Evolutionary conservation across 53 echinoderm and acorn worm species (phyloP).

Genomic region (Echinarachnius parma): DNA sequence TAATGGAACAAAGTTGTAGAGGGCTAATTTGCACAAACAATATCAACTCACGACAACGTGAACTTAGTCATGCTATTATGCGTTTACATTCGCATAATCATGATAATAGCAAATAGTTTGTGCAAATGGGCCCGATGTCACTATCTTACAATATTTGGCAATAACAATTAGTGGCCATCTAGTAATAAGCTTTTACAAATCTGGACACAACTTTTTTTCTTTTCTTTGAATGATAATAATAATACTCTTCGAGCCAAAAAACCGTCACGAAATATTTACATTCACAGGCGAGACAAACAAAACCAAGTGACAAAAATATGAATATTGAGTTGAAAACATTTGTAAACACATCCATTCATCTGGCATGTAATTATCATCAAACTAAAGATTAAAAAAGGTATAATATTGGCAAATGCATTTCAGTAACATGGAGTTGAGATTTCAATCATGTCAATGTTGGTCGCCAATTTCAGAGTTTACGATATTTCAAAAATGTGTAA

Average conservation of each 20-base stretch:
- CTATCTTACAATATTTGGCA: slow-evolving; percentile 48
- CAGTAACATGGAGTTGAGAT: too few species aligned
- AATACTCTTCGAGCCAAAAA: neutral
- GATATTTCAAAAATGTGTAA: too few species aligned
- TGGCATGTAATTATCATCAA: neutral
- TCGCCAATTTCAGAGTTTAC: too few species aligned
- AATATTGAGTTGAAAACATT: too few species aligned
- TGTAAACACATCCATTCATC: neutral
- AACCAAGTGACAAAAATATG: slow-evolving; percentile 17
- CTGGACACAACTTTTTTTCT: slow-evolving; percentile 20
- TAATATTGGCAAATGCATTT: neutral
- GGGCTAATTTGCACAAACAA: too few species aligned
- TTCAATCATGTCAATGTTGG: too few species aligned
- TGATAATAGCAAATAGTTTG: too few species aligned
- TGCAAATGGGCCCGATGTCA: too few species aligned
- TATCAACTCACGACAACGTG: too few species aligned
- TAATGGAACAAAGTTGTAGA: too few species aligned
- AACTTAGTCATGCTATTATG: too few species aligned
- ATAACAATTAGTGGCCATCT: slow-evolving; percentile 30
- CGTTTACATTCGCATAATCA: too few species aligned
- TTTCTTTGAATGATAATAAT: slow-evolving; percentile 8
- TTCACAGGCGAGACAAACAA: neutral
- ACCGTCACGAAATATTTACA: slow-evolving; percentile 19
- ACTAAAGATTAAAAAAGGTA: neutral
- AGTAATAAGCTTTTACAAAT: slow-evolving; percentile 14